Conservation (phyloP, 2,797 vertebrate species). For the Perodicticus potto region DNA sequence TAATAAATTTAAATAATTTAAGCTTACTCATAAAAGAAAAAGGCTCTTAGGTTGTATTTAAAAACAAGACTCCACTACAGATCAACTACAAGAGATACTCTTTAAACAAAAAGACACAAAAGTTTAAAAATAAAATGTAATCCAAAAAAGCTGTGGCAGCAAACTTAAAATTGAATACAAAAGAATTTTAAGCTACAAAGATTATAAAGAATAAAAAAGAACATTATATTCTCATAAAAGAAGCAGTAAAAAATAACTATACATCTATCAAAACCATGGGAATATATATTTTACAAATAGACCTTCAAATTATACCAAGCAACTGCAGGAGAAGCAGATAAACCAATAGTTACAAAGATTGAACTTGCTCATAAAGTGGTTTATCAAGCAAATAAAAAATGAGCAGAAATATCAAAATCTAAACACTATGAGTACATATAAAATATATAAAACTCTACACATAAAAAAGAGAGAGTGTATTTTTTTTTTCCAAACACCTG, state of each 20-base stretch:
- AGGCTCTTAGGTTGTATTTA: background rate
- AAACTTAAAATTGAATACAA: background rate
- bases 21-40: background rate
- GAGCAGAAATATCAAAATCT: background rate
- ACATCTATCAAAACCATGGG: background rate
- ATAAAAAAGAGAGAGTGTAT: background rate
- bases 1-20: conserved; percentile 3
- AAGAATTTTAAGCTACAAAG: background rate
- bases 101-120: background rate
- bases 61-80: background rate
- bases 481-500: background rate
- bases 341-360: background rate
- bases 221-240: background rate
- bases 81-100: background rate
- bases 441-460: background rate
- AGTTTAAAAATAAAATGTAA: background rate
- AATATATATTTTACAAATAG: background rate
- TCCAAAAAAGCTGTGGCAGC: background rate
- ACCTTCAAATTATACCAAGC: background rate
- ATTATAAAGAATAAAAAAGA: background rate
- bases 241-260: conserved; percentile 2
- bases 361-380: background rate
- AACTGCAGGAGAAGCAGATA: background rate
- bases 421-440: background rate
- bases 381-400: background rate